Base-by-base conservation (phyloP, 2,113 vertebrate genomes). In the Anser brachyrhynchus region DNA sequence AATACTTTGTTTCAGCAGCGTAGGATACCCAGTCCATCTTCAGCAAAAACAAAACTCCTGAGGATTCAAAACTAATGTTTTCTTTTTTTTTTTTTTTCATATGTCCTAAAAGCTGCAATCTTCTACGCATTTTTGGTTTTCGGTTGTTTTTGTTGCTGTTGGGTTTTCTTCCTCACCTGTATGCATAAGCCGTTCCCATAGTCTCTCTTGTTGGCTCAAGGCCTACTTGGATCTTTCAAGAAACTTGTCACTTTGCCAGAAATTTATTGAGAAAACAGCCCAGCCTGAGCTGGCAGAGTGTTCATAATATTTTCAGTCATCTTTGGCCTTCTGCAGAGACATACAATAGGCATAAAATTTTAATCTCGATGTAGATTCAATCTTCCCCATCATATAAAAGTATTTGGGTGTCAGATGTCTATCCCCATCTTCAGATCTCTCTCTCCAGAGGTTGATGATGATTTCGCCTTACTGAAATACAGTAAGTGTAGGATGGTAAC, bases 241-340 rank as follows among this genome's bases (percentile, higher is more conserved):
- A 86, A 95, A 61, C 25, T 92, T 94, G 89, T 89, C 76, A 78
- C 46, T 71, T 78, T 20, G 57, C 84, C 92, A 95, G 69, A 91
- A 93, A 87, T 84, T 73, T 92, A n/a, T 61, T 72, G 69, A 88
- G 85, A 74, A 89, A 94, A 80, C 77, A 90, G 41, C n/a, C 10
- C 73, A 92, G n/a, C 52, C 39, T 82, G 46, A 82, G 62, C 84
- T 84, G 57, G 25, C 80, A 89, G 59, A 74, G 16, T 81, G 64
- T 11, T 80, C 55, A 26, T 49, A 79, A 51, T 80, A 77, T 94
- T 96, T 97, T 83, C 64, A 90, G 21, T 54, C 23, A 33, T 74
- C 65, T 89, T 79, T 90, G 59, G 46, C 51, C 84, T 94, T 85
- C 55, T 91, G 11, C 55, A 44, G 62, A 80, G 64, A 37, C 28